Base-by-base conservation (phyloP, 2,113 vertebrate genomes). In the Tachycineta bicolor region DNA sequence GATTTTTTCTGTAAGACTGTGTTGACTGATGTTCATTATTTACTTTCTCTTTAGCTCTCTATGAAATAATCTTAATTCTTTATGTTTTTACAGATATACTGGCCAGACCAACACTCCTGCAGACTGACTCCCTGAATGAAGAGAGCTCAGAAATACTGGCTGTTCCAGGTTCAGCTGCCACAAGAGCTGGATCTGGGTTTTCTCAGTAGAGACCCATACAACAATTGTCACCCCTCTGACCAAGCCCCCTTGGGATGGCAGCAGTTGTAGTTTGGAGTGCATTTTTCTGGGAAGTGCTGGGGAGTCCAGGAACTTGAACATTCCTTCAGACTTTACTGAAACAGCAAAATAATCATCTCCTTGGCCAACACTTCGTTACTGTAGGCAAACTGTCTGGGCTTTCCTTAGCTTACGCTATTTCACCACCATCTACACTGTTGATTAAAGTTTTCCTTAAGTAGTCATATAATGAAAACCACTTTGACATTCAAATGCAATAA, bases 221-320 rank as follows among this genome's bases (percentile, higher is more conserved):
- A 60, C 16, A 28, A 20, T 8, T 1, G 2, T 34, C 17, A 33
- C 2, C 2, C 2, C 10, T 6, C 8, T 49, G 28, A 53, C 2
- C 11, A 37, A 73, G 12, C 3, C 5, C 20, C 3, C 10, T 71
- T 49, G 5, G 3, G 62, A 28, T 3, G 8, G 17, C 20, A 37
- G 22, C 29, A 83, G 28, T n/a, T 0, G 0, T 14, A 53, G 24
- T 47, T 67, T 34, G n/a, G 3, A 5, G 18, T 0, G 1, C 13
- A 11, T 34, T 12, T 59, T 6, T n/a, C 18, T 55, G 39, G 25
- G n/a, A 5, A 55, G 10, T 7, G 10, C 13, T 63, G 39, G 4
- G 18, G 10, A 33, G 5, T 14, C 26, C 41, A 29, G 34, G 31
- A 76, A 39, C 16, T 50, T 34, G 14, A 44, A 14, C 33, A 19